Evolutionary conservation across 2,113 vertebrate genomes (phyloP).

Genomic region (Polypterus bichir): DNA sequence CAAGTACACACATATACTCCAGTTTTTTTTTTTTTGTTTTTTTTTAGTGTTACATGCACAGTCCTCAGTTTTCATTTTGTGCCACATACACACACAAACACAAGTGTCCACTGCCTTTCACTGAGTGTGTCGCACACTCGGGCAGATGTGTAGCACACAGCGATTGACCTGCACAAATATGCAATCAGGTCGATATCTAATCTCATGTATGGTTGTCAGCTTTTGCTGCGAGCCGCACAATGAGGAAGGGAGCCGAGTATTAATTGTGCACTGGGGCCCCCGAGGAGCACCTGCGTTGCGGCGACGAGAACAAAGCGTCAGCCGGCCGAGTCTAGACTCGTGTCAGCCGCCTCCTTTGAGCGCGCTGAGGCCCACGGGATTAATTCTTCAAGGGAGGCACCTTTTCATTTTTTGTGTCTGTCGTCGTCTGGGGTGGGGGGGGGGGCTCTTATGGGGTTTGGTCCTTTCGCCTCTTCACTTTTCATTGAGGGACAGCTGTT

Average conservation of each 20-base stretch:
- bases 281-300: conserved; percentile 35
- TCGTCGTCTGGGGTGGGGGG: background rate
- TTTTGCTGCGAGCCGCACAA: conserved; percentile 29
- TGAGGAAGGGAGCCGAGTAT: conserved; percentile 31
- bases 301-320: background rate
- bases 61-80: too few species aligned
- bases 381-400: conserved; percentile 33
- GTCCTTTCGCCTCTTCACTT: too few species aligned
- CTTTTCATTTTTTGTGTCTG: conserved; percentile 4
- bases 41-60: too few species aligned
- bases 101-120: background rate
- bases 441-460: too few species aligned
- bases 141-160: conserved; percentile 7
- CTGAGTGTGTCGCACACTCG: background rate
- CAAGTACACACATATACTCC: too few species aligned
- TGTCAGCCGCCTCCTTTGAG: conserved; percentile 48
- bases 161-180: conserved; percentile 30
- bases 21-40: too few species aligned
- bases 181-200: conserved; percentile 42
- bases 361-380: conserved; percentile 37
- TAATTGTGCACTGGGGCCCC: conserved; percentile 40
- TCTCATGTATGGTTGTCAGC: conserved; percentile 44
- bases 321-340: conserved; percentile 23
- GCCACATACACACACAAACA: background rate
- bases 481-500: too few species aligned